These are phyloP conservation scores for Colinus virginianus DNA, from an alignment of 2,113 vertebrate genomes.

Conservation along the genomic window DNA sequence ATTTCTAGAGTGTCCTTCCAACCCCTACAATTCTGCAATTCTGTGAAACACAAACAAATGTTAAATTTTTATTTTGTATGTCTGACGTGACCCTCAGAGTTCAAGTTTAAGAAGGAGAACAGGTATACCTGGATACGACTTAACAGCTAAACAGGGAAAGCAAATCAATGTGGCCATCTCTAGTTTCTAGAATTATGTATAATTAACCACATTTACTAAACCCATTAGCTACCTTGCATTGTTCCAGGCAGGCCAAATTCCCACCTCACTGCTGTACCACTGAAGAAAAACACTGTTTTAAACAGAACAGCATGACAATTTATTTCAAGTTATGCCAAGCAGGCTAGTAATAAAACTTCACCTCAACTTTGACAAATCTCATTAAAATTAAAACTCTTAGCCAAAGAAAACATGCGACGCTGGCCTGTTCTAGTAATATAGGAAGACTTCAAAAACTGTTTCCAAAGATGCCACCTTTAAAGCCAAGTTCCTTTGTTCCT, in stretches of 20 bases:
- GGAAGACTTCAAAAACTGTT: neutral
- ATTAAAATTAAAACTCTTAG: neutral
- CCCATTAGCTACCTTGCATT: neutral
- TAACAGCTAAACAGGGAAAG: neutral
- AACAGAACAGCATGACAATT: neutral
- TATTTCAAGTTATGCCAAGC: neutral
- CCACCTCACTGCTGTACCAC: neutral
- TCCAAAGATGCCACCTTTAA: neutral
- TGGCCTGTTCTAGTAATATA: neutral
- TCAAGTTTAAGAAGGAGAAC: neutral
- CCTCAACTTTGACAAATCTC: neutral
- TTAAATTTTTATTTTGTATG: neutral
- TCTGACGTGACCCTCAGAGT: neutral
- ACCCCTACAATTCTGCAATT: no score
- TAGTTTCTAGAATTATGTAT: neutral
- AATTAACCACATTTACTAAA: neutral
- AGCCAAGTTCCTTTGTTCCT: neutral
- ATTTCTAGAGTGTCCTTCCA: no score
- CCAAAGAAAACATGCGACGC: neutral
- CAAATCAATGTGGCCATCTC: neutral
- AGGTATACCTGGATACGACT: neutral
- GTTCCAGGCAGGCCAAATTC: neutral
- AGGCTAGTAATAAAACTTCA: neutral
- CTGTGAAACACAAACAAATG: neutral
- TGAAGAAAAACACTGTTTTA: neutral